Base-by-base conservation (phyloP, 2,888 invertebrate species). In the Trachelus stipa region DNA sequence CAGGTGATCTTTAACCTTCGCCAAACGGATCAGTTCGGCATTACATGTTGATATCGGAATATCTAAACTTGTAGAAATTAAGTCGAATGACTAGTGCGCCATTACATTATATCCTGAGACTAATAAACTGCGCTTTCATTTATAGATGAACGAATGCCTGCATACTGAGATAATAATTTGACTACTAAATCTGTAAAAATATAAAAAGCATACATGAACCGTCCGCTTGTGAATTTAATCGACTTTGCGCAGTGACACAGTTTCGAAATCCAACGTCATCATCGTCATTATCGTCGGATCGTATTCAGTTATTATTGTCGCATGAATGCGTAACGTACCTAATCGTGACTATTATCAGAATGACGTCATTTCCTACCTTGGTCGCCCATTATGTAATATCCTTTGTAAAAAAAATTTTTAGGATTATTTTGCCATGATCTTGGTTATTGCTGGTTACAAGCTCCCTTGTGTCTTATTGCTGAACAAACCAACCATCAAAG, bases 401-500 rank as follows among this genome's bases (percentile, higher is more conserved):
- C 23, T 1, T 56, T 56, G 9, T 1, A 56, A 56, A 56, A 56
- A 9, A 56, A 56, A 23, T 23, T 2, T 23, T 56, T 56, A 56
- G 23, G 9, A 23, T 56, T 9, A 56, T 6, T 56, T 56, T 23
- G 23, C 15, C 40, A 40, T 23, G 56, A 23, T 56, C 23, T 56
- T 56, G 6, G 23, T 56, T 56, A 3, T 1, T 56, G 9, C 56
- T 23, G 23, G 23, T 2, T 56, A 23, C 9, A 83, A 88, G 89
- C 89, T 90, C 88, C 89, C 87, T 9, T 87, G 86, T 83, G 88
- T 88, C 88, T 88, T 88, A 90, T 89, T 88, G 88, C 87, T 89
- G 87, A 88, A 86, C 89, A 90, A 86, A 86, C 87, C 88, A 85
- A 90, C 87, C 90, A 87, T 90, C 89, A 90, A 90, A 90, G 90